A percentile compares a stretch with the other conserved stretches of the same genome.
phyloP scores from a whole-genome alignment of 2,888 invertebrate species.

The Polyommatus iphigenia region DNA sequence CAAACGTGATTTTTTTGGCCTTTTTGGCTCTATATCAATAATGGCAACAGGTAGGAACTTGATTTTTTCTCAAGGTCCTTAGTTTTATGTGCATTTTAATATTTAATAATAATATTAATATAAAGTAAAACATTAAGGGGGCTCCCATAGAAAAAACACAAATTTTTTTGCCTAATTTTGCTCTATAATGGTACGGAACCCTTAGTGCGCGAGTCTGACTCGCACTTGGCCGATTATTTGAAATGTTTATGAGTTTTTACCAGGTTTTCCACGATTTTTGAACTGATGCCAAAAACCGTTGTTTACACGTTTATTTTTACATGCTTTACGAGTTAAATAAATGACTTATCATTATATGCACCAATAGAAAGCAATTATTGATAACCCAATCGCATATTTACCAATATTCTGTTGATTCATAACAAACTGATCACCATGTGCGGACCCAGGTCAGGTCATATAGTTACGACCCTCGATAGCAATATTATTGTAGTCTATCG shows the following conservation, averaged over 20 bases:
- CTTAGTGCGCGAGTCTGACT: too few species aligned
- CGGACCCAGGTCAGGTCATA: neutral
- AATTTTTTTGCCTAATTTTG: too few species aligned
- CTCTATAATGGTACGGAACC: too few species aligned
- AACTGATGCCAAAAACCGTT: neutral
- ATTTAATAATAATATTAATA: too few species aligned
- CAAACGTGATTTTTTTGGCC: too few species aligned
- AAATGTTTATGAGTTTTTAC: neutral
- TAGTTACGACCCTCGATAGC: neutral
- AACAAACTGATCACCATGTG: constrained; percentile 3
- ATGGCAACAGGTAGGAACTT: too few species aligned
- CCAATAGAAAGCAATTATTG: constrained; percentile 15
- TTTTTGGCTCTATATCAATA: too few species aligned
- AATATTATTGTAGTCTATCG: neutral
- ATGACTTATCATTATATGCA: neutral
- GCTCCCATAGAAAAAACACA: too few species aligned
- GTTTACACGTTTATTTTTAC: neutral
- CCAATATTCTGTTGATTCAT: neutral
- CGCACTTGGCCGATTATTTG: too few species aligned
- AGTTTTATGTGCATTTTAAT: too few species aligned
- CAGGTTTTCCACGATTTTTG: neutral
- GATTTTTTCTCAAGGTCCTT: too few species aligned
- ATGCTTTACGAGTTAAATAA: neutral
- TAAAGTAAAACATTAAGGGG: too few species aligned
- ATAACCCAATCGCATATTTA: constrained; percentile 2